Evolutionary conservation across 2,888 invertebrate species (phyloP).

Genomic region (Adineta ricciae): DNA sequence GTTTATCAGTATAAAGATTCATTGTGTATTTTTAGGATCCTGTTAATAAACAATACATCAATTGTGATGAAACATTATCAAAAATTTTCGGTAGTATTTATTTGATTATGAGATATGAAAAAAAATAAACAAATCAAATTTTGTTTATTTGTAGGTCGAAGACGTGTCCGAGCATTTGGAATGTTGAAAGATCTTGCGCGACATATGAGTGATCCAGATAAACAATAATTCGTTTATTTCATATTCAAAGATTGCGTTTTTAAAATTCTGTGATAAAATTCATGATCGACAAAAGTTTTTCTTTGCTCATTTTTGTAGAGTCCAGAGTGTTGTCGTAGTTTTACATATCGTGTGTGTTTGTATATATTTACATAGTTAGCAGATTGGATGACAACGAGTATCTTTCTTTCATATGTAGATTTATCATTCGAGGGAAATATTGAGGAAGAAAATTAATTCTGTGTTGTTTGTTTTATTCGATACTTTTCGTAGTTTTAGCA

Average conservation of each 20-base stretch:
- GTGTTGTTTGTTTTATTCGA: not conserved
- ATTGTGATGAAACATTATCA: not conserved
- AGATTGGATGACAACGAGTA: not conserved
- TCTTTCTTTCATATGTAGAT: not conserved
- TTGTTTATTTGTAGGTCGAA: not conserved
- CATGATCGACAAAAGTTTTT: not conserved
- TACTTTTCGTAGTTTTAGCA: not conserved
- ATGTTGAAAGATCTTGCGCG: not conserved
- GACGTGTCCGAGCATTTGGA: slow-evolving; percentile 12
- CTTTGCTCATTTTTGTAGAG: not conserved
- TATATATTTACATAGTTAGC: not conserved
- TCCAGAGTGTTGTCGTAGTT: not conserved
- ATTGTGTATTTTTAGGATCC: not conserved
- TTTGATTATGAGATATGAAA: too few relatives aligned
- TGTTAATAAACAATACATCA: not conserved
- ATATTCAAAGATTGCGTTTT: not conserved
- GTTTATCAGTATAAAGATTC: not conserved
- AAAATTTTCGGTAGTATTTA: slow-evolving; percentile 1
- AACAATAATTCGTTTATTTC: not conserved
- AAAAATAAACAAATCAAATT: not conserved
- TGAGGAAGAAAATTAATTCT: not conserved
- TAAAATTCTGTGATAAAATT: not conserved
- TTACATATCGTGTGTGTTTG: not conserved
- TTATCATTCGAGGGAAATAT: not conserved
- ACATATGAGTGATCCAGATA: slow-evolving; percentile 18